Base-by-base conservation (phyloP, 1,140 invertebrate genomes). In the Prorops nasuta region DNA sequence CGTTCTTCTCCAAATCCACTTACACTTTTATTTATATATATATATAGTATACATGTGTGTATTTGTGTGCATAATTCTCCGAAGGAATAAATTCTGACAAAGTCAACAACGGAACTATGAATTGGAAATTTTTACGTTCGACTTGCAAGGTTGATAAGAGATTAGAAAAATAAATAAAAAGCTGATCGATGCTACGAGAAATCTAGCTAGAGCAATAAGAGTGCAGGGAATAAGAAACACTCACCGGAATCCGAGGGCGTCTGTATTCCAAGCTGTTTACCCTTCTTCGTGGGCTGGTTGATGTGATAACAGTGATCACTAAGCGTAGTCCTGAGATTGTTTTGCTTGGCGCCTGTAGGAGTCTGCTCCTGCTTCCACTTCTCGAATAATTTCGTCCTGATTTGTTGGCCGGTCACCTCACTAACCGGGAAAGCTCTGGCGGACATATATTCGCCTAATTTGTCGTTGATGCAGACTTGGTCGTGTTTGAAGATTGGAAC, bases 181-280 rank as follows among this genome's bases (percentile, higher is more conserved):
- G n/a, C n/a, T n/a, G n/a, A n/a, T n/a, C n/a, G n/a, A n/a, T n/a
- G n/a, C n/a, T n/a, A n/a, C n/a, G n/a, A n/a, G n/a, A n/a, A n/a
- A n/a, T n/a, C n/a, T n/a, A n/a, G n/a, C n/a, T n/a, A 49, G 21
- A 39, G 15, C n/a, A 46, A 28, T 19, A 36, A 21, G 24, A 22
- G 45, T 36, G 24, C 24, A n/a, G n/a, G 24, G 10, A 44, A 38
- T 19, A 19, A 36, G 16, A 45, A 12, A 21, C 31, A 86, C 86
- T 86, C 75, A 88, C 91, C 89, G 44, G 90, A 91, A 81, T 92
- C 90, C 2, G 90, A 92, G 36, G 90, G 89, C 51, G 90, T 92
- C 59, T 90, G 86, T 2, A 90, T 83, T 35, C 86, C 86, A 31
- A 87, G 79, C 58, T 80, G 80, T 51, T 85, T 83, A 34, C 83